Evolutionary conservation across 2,113 vertebrate species (phyloP), one percentile per base, ranked within the genome.

Genomic region (Hiodon tergisus): DNA sequence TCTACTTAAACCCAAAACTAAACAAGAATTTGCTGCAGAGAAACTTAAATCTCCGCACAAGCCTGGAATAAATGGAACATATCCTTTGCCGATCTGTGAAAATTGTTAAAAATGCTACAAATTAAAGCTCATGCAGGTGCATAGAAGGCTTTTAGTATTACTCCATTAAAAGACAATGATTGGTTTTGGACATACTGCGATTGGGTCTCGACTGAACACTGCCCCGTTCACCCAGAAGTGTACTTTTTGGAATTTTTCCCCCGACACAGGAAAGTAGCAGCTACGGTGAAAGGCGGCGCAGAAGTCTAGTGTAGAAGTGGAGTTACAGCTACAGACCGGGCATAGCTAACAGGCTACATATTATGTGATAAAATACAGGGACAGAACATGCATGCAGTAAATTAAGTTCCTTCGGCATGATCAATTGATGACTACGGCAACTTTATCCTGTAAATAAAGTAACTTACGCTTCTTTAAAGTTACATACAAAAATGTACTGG

Each of bases 51-150:
- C 50, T 53, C 31, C 54, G 31, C 62, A 61, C 61, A 77, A 59
- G 77, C 76, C 75, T 77, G 77, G 76, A 4, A 48, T 72, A 62
- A 84, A 81, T 87, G 88, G 85, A 92, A 92, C 88, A 85, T 85
- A 71, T 82, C 61, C 68, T 86, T 83, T 80, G 59, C 77, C 85
- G 83, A 80, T 84, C 82, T 75, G 67, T 77, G 79, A 79, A 77
- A 76, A 76, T 72, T 57, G 81, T 79, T 63, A 78, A 78, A 78
- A 84, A 16, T 74, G 66, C 81, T 77, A 81, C 80, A 85, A 83
- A 86, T 79, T 58, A 81, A 61, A 62, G 73, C 78, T 66, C 51
- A 72, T 79, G 81, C 82, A 83, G 78, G 83, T 78, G 80, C 85
- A 85, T 82, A 82, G 71, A 60, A 80, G 84, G 78, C 54, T 72